phyloP scores from a whole-genome alignment of 2,113 vertebrate species.

The Ahaetulla prasina region DNA sequence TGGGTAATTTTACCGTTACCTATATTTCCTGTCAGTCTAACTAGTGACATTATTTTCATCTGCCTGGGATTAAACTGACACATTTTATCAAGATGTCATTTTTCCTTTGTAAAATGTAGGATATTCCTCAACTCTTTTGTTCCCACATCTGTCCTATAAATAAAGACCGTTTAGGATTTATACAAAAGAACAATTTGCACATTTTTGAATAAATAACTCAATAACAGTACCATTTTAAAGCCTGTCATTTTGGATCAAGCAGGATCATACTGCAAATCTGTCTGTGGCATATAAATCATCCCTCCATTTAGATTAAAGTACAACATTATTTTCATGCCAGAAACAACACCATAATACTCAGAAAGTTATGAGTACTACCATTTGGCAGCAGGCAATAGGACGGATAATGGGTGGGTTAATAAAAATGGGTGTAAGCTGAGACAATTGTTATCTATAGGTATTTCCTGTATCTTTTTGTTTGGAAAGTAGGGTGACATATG shows the following conservation, averaged over 20 bases:
- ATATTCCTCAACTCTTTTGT: neutral
- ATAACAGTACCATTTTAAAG: neutral
- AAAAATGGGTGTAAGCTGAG: accelerated
- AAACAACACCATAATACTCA: neutral
- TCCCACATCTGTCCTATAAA: neutral
- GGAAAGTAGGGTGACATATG: neutral
- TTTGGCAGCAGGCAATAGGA: neutral
- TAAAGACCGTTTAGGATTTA: neutral
- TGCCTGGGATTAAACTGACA: neutral
- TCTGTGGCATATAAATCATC: neutral
- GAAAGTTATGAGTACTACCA: neutral
- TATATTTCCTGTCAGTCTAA: neutral
- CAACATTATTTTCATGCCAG: neutral
- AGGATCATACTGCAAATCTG: neutral
- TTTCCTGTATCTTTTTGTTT: neutral
- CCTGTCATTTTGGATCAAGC: neutral
- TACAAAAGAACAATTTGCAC: neutral
- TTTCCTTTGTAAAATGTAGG: neutral
- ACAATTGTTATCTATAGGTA: neutral
- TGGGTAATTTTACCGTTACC: neutral
- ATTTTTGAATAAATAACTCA: neutral
- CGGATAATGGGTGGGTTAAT: too few relatives aligned
- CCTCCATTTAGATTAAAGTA: neutral
- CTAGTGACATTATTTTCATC: neutral
- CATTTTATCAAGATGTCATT: neutral